Evolutionary conservation across 1,140 invertebrate species (phyloP).

Genomic region (Teleopsis dalmanni): DNA sequence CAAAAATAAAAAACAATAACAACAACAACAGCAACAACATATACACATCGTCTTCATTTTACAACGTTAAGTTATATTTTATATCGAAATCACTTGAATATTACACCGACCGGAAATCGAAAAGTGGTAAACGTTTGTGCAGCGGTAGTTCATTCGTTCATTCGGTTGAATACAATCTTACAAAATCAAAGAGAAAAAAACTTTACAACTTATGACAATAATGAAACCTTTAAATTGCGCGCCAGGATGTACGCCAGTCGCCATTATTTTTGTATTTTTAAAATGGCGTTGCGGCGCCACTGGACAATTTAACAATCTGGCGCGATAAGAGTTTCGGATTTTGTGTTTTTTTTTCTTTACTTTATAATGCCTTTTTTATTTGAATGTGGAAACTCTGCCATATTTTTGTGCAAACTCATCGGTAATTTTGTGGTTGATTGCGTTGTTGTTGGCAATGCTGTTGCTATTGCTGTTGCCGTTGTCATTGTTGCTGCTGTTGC

Average conservation of each 20-base stretch:
- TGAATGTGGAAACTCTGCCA: too few relatives aligned
- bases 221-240: too few relatives aligned
- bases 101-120: conserved; percentile 40
- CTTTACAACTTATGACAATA: too few relatives aligned
- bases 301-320: conserved; percentile 9
- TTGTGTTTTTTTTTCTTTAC: too few relatives aligned
- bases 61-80: conserved; percentile 32
- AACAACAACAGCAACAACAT: conserved; percentile 3
- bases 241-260: not conserved
- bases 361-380: too few relatives aligned
- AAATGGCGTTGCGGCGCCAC: conserved; percentile 6
- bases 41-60: conserved; percentile 25
- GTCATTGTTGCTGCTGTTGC: not conserved
- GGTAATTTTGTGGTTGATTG: conserved; percentile 15
- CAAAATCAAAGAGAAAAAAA: too few relatives aligned
- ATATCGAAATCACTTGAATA: conserved; percentile 40
- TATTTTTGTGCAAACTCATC: conserved; percentile 12
- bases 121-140: too few relatives aligned
- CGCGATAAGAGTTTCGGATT: conserved; percentile 2
- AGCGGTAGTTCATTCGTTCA: too few relatives aligned
- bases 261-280: conserved; percentile 3
- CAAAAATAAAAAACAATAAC: not conserved
- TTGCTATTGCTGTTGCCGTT: not conserved
- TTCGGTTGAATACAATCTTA: too few relatives aligned
- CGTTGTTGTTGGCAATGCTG: conserved; percentile 1